phyloP scores from a whole-genome alignment of 2,888 invertebrate genomes.

The Folsomia manolachei region DNA sequence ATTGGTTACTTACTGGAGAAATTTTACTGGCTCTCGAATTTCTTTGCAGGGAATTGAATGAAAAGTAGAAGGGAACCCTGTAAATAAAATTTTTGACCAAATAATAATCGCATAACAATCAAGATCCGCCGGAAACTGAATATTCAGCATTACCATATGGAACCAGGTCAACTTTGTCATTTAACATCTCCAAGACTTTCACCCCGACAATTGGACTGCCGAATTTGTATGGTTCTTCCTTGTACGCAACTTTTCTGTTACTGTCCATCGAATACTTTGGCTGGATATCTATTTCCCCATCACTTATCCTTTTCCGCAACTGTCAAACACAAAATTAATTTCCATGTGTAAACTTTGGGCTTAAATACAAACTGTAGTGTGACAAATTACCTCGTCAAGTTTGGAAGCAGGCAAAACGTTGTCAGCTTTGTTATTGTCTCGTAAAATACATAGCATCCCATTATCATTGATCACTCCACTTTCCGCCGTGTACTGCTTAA shows the following conservation, averaged over 20 bases:
- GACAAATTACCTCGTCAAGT: slow-evolving; percentile 8
- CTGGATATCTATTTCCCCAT: slow-evolving; percentile 18
- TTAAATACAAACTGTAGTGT: no score
- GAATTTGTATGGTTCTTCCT: slow-evolving; percentile 34
- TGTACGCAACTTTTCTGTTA: background rate
- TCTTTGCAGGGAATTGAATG: slow-evolving; percentile 53
- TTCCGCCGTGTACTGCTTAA: slow-evolving; percentile 58
- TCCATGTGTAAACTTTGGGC: no score
- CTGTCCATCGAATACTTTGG: slow-evolving; percentile 38
- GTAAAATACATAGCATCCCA: slow-evolving; percentile 62
- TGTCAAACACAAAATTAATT: background rate
- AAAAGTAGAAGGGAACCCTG: slow-evolving; percentile 54
- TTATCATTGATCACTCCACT: slow-evolving; percentile 54
- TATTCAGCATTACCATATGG: slow-evolving; percentile 17
- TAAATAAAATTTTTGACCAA: no score
- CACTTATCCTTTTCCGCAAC: slow-evolving; percentile 10
- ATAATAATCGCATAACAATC: no score
- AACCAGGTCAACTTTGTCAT: slow-evolving; percentile 14
- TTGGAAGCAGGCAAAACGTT: slow-evolving; percentile 53
- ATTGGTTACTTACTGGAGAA: slow-evolving; percentile 54
- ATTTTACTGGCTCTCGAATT: slow-evolving; percentile 55
- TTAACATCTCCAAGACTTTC: slow-evolving; percentile 31
- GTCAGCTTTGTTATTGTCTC: slow-evolving; percentile 60
- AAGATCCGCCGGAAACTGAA: background rate
- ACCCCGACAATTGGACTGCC: slow-evolving; percentile 51